Conservation (phyloP, 2,888 invertebrate genomes). For the Sinelater perroti region DNA sequence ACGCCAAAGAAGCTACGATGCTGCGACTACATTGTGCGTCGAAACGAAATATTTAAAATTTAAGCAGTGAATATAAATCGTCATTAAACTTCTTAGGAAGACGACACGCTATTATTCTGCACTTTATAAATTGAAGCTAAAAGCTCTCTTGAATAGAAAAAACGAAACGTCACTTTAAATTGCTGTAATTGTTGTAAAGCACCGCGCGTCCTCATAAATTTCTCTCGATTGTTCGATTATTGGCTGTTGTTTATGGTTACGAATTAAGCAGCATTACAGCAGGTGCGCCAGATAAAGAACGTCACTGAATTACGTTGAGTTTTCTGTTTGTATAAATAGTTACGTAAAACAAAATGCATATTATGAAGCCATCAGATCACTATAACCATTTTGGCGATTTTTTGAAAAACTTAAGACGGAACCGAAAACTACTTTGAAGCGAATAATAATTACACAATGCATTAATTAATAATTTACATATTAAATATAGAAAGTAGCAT, state of each 20-base stretch:
- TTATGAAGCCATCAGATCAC: too few species aligned
- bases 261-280: too few species aligned
- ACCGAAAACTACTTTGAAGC: too few species aligned
- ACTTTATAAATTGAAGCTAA: slow-evolving; percentile 18
- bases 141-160: slow-evolving; percentile 12
- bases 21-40: slow-evolving; percentile 14
- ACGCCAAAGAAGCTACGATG: slow-evolving; percentile 2
- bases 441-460: too few species aligned
- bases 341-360: too few species aligned
- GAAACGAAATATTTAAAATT: slow-evolving; percentile 16
- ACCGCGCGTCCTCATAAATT: slow-evolving; percentile 10
- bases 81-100: slow-evolving; percentile 19
- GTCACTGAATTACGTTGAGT: too few species aligned
- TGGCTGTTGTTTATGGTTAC: slow-evolving; percentile 3
- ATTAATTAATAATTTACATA: too few species aligned
- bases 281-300: too few species aligned
- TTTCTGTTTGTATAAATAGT: too few species aligned
- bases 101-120: slow-evolving; percentile 20
- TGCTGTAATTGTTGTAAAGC: slow-evolving; percentile 3
- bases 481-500: too few species aligned
- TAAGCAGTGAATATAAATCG: slow-evolving; percentile 17
- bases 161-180: slow-evolving; percentile 18
- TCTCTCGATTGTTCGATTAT: slow-evolving; percentile 6
- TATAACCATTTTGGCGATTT: too few species aligned
- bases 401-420: too few species aligned